Evolutionary conservation across 2,797 vertebrate genomes (phyloP).

Genomic region (Schizopygopsis pylzovi): DNA sequence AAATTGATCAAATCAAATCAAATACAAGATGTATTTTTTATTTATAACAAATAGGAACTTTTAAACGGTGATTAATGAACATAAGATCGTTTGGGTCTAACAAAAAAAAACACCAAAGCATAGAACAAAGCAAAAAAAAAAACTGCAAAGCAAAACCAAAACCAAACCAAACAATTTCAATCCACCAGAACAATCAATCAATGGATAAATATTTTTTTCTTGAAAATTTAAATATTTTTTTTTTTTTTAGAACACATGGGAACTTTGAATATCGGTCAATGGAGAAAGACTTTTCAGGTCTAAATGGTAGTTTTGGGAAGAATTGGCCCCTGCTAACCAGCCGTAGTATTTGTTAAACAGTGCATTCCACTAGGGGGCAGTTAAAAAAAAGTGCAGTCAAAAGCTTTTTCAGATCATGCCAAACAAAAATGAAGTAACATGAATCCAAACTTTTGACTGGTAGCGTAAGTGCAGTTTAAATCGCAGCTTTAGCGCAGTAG

Average conservation of each 20-base stretch:
- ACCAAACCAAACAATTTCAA: background rate
- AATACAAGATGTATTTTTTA: background rate
- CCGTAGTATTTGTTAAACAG: background rate
- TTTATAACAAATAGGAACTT: background rate
- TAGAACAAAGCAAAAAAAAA: background rate
- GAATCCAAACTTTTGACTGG: constrained; percentile 10
- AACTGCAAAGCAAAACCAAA: background rate
- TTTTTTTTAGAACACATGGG: background rate
- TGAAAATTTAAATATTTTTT: background rate
- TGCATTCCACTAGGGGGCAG: background rate
- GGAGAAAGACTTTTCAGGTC: background rate
- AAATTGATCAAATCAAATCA: background rate
- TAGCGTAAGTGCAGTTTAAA: constrained; percentile 6
- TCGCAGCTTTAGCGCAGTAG: background rate
- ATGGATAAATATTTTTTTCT: too few relatives aligned
- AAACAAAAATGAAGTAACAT: constrained; percentile 8
- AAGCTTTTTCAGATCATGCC: background rate
- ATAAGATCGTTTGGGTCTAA: background rate
- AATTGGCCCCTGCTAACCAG: background rate
- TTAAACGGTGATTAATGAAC: background rate
- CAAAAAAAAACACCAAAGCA: background rate
- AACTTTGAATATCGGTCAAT: background rate
- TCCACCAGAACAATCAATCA: background rate
- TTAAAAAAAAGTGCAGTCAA: constrained; percentile 8
- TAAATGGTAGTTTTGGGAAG: background rate